Evolutionary conservation across 2,113 vertebrate species (phyloP), one percentile per base, ranked within the genome.

Genomic region (Hoplias malabaricus): DNA sequence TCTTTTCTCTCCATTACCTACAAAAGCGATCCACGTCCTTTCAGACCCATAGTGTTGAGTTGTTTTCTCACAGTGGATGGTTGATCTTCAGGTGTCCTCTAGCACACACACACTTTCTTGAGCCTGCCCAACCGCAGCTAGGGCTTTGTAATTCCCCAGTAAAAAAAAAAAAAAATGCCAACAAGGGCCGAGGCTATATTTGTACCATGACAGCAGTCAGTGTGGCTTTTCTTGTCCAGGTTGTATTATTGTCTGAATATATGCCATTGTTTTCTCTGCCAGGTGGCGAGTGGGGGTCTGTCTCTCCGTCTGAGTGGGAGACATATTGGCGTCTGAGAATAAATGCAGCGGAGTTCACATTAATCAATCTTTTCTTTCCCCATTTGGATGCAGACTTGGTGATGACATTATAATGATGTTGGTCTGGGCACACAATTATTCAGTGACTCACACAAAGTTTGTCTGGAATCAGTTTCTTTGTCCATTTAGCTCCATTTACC

Each of bases 151-250:
- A 40, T 53, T 31, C 11, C 42, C 59, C 53, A 34, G 71, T 74
- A 53, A 75, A 74, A n/a, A n/a, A n/a, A n/a, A n/a, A n/a, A n/a
- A n/a, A n/a, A 74, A 69, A 74, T 69, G 40, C 62, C 65, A 59
- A 57, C 65, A 38, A 36, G 69, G 71, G 40, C 16, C 21, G 7
- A 29, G 71, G 67, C 71, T 75, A 74, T 69, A 69, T 80, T 74
- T 80, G 53, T n/a, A 13, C 38, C 36, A 27, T 80, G 62, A 80
- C 43, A 19, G 53, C 29, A n/a, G n/a, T n/a, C 29, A 31, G 0
- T 13, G 27, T 19, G 25, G 77, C 33, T n/a, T 66, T 56, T 43
- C 57, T 56, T 65, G 77, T 79, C 77, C 69, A 73, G 57, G 62
- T 57, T 68, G 69, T 54, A 13, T 34, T 48, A 25, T 63, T 71